phyloP scores from a whole-genome alignment of 2,113 vertebrate genomes.

The Entosphenus tridentatus region DNA sequence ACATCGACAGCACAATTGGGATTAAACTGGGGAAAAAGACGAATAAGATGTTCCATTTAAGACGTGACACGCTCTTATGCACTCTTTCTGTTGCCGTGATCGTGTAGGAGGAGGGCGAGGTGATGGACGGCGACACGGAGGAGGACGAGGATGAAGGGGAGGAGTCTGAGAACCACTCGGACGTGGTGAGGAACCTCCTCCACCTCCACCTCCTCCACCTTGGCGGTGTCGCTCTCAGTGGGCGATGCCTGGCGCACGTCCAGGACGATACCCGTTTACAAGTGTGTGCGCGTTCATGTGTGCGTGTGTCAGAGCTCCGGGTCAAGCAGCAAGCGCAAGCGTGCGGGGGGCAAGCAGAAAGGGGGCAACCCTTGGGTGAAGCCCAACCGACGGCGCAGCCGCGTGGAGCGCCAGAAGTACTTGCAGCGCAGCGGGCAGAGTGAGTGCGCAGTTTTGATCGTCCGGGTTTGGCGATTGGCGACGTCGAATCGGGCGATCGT shows the following conservation, averaged over 20 bases:
- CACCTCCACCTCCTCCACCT: too few relatives aligned
- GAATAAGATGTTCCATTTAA: too few relatives aligned
- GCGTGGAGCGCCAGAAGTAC: constrained; percentile 18
- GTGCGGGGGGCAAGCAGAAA: constrained; percentile 22
- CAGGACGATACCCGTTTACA: constrained; percentile 15
- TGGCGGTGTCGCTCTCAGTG: not conserved
- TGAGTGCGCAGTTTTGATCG: not conserved
- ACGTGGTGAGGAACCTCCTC: constrained; percentile 23
- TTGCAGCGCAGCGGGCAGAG: constrained; percentile 19
- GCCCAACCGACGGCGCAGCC: constrained; percentile 24
- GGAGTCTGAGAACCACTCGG: constrained; percentile 29
- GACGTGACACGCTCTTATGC: too few relatives aligned
- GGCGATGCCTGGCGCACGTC: constrained; percentile 12
- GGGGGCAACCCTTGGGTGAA: constrained; percentile 33
- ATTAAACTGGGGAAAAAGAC: too few relatives aligned
- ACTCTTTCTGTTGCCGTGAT: too few relatives aligned
- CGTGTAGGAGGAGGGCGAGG: too few relatives aligned
- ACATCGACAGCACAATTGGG: too few relatives aligned
- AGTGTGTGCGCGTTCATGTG: not conserved
- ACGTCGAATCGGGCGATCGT: not conserved
- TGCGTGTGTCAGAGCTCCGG: constrained; percentile 17
- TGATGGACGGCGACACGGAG: too few relatives aligned
- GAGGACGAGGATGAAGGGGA: constrained; percentile 19
- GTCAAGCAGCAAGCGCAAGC: constrained; percentile 17
- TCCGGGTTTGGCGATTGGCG: not conserved